Evolutionary conservation across 2,888 invertebrate species (phyloP).

Genomic region (Megalurothrips usitatus): DNA sequence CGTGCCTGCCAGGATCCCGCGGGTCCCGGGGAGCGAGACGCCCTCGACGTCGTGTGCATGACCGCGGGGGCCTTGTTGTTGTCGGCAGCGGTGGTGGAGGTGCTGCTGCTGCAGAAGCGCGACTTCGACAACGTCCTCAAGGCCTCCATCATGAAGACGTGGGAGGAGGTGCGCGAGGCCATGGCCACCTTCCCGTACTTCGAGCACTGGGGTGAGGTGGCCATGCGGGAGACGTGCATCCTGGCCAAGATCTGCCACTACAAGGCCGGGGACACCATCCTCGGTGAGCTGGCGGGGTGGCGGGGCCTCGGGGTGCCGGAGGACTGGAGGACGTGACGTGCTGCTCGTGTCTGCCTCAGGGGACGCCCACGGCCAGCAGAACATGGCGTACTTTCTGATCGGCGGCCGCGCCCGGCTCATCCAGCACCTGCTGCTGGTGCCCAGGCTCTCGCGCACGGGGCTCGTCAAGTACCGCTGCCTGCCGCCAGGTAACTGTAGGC

Average conservation of each 20-base stretch:
- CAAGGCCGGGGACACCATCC: slow-evolving; percentile 52
- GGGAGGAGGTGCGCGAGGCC: slow-evolving; percentile 57
- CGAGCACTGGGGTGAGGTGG: slow-evolving; percentile 55
- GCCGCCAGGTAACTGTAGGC: not conserved
- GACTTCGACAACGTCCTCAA: slow-evolving; percentile 60
- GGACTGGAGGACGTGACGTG: too few species aligned
- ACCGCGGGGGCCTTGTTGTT: not conserved
- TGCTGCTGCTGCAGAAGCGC: slow-evolving; percentile 57
- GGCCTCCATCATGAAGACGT: slow-evolving; percentile 55
- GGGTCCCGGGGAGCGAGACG: not conserved
- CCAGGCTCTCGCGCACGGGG: not conserved
- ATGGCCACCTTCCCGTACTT: slow-evolving; percentile 62
- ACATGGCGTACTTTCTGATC: slow-evolving; percentile 54
- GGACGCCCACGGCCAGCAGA: slow-evolving; percentile 45
- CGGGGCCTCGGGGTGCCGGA: slow-evolving; percentile 43
- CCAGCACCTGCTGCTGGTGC: slow-evolving; percentile 48
- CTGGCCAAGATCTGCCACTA: slow-evolving; percentile 58
- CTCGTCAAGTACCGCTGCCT: not conserved
- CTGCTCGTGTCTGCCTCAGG: not conserved
- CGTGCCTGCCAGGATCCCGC: not conserved
- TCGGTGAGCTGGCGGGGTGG: slow-evolving; percentile 49
- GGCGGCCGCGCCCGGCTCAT: slow-evolving; percentile 58
- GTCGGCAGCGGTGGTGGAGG: slow-evolving; percentile 55
- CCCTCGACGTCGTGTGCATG: not conserved
- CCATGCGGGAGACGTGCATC: slow-evolving; percentile 61